Evolutionary conservation across 2,113 vertebrate genomes (phyloP).

Genomic region (Hippoglossus stenolepis): DNA sequence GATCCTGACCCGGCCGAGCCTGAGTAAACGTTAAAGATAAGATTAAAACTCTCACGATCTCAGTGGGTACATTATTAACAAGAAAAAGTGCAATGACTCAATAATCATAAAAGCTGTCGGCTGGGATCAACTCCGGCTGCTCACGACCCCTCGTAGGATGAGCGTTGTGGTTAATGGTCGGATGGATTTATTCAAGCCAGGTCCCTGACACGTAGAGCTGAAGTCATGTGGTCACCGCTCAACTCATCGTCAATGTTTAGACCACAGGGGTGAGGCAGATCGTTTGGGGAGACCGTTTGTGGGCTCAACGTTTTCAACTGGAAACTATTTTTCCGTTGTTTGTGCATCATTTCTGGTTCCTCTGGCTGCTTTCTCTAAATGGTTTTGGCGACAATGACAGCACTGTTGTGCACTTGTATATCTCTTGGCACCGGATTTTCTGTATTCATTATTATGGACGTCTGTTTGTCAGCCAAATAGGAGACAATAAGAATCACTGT

Average conservation of each 20-base stretch:
- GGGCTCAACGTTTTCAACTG: neutral
- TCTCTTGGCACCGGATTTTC: neutral
- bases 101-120: neutral
- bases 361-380: neutral
- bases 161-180: neutral
- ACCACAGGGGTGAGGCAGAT: neutral
- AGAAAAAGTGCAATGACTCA: constrained; percentile 1
- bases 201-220: neutral
- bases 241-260: neutral
- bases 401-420: neutral
- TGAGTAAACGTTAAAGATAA: constrained; percentile 28
- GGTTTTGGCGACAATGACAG: neutral
- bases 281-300: constrained; percentile 1
- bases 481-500: neutral
- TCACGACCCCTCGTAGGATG: neutral
- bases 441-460: neutral
- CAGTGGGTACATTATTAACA: constrained; percentile 1
- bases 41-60: constrained; percentile 33
- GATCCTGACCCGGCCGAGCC: neutral
- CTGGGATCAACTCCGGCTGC: neutral
- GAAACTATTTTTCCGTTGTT: neutral
- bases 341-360: too few relatives aligned
- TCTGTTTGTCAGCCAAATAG: neutral
- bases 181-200: neutral
- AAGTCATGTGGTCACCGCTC: neutral